A percentile compares a stretch with the other conserved stretches of the same genome.
These are phyloP conservation scores for Urocyon cinereoargenteus DNA, from an alignment of 2,797 vertebrate genomes.

Conservation along the genomic window DNA sequence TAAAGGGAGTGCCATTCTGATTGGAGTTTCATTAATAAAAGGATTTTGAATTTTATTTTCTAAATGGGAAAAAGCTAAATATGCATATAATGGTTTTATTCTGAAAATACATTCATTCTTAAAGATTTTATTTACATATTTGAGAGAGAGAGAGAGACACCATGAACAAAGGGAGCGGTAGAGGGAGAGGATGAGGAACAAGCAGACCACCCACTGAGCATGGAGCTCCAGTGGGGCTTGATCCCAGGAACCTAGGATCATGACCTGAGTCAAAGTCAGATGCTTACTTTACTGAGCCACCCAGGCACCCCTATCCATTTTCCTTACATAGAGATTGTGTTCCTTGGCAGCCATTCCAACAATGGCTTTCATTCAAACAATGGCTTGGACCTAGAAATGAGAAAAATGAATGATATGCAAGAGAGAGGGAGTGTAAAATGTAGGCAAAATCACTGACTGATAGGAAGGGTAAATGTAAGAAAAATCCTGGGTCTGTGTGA, in stretches of 20 bases:
- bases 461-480: neutral
- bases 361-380: too few species aligned
- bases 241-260: neutral
- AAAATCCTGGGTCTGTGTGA: neutral
- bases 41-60: neutral
- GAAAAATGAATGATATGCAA: neutral
- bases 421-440: neutral
- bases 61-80: neutral
- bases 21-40: neutral
- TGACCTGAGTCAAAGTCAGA: neutral
- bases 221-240: neutral
- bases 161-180: neutral
- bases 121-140: neutral
- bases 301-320: neutral
- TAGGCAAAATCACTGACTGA: neutral
- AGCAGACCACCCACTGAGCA: neutral
- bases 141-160: neutral
- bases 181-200: neutral
- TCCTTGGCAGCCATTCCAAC: neutral
- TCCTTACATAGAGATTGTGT: neutral
- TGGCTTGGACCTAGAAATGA: neutral
- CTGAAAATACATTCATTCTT: neutral
- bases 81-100: neutral
- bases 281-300: neutral
- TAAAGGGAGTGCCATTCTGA: neutral